Evolutionary conservation across 2,888 invertebrate species (phyloP).

Genomic region (Chalcis sispes): DNA sequence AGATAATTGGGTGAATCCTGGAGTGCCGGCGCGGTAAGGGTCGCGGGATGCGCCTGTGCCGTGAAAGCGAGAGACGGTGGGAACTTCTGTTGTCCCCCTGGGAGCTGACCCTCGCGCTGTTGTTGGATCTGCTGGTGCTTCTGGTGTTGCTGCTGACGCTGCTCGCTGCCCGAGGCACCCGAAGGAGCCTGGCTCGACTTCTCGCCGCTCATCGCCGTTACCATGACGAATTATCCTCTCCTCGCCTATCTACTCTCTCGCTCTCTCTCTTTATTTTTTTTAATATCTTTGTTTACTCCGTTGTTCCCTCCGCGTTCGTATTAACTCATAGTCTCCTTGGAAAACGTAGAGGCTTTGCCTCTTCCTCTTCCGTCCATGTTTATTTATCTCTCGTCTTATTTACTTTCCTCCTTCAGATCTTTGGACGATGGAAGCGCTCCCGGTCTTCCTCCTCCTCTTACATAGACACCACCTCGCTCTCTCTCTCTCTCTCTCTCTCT

Average conservation of each 20-base stretch:
- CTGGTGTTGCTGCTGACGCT: slow-evolving; percentile 21
- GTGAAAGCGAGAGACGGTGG: slow-evolving; percentile 62
- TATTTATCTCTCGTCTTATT: too few species aligned
- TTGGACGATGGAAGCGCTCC: too few species aligned
- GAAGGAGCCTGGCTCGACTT: slow-evolving; percentile 75
- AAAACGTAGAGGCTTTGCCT: too few species aligned
- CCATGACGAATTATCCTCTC: slow-evolving; percentile 76
- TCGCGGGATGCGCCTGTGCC: slow-evolving; percentile 54
- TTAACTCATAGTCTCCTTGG: too few species aligned
- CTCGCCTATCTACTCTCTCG: not conserved
- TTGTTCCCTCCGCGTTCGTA: too few species aligned
- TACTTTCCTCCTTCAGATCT: too few species aligned
- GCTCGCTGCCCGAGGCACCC: slow-evolving; percentile 54
- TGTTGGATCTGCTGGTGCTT: slow-evolving; percentile 56
- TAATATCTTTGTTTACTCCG: too few species aligned
- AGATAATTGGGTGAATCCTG: slow-evolving; percentile 93
- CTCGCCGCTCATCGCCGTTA: slow-evolving; percentile 80
- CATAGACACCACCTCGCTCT: too few species aligned
- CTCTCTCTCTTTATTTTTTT: too few species aligned
- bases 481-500: not conserved
- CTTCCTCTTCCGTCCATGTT: too few species aligned
- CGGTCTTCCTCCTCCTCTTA: too few species aligned
- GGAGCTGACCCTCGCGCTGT: slow-evolving; percentile 65
- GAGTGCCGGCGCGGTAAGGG: slow-evolving; percentile 66
- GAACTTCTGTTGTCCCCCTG: slow-evolving; percentile 62